phyloP scores from a whole-genome alignment of 2,888 invertebrate species.

The Synergus umbraculus region DNA sequence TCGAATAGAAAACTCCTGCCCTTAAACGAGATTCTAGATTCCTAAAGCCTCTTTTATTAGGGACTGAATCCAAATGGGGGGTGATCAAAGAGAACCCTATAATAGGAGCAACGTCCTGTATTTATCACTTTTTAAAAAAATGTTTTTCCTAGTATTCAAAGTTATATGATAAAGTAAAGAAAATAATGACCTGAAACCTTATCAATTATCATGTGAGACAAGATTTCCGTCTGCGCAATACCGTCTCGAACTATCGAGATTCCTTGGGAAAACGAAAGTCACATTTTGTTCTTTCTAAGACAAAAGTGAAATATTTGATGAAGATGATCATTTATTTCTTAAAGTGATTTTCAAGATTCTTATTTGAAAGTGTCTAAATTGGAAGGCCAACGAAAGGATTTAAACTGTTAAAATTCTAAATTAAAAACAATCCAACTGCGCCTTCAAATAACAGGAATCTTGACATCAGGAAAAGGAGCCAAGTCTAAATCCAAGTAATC shows the following conservation, averaged over 20 bases:
- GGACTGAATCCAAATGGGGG: too few species aligned
- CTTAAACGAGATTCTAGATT: neutral
- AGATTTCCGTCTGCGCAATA: neutral
- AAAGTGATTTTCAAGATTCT: neutral
- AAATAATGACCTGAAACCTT: slow-evolving; percentile 26
- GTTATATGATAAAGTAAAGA: neutral
- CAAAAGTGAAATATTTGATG: neutral
- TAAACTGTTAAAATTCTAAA: neutral
- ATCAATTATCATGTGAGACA: slow-evolving; percentile 22
- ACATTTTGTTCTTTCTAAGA: neutral
- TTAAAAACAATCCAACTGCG: neutral
- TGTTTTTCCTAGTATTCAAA: too few species aligned
- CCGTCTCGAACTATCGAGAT: slow-evolving; percentile 22
- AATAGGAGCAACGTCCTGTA: too few species aligned
- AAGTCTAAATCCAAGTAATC: neutral
- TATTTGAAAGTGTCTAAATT: neutral
- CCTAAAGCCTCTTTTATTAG: neutral
- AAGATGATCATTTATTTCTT: neutral
- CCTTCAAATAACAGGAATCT: too few species aligned
- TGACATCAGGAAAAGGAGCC: neutral
- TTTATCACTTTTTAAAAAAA: too few species aligned
- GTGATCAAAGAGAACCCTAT: too few species aligned
- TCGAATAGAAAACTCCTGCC: neutral
- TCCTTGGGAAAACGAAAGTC: slow-evolving; percentile 15
- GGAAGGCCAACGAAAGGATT: neutral